Conservation (phyloP, 2,797 vertebrate genomes). For the Iguana delicatissima region DNA sequence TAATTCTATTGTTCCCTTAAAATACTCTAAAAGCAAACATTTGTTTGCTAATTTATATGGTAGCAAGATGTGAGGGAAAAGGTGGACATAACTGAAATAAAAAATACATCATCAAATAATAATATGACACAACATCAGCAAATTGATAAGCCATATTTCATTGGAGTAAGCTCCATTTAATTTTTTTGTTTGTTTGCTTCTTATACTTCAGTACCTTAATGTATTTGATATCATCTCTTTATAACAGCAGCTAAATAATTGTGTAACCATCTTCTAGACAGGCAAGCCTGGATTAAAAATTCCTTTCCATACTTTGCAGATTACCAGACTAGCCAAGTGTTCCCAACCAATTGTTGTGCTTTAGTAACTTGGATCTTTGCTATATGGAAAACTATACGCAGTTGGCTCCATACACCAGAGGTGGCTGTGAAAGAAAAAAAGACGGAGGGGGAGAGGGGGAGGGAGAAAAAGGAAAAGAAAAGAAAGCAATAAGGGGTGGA, state of each 20-base stretch:
- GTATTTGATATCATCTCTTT: background rate
- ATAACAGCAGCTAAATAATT: conserved; percentile 14
- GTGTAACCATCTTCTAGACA: background rate
- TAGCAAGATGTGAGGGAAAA: background rate
- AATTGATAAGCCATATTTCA: background rate
- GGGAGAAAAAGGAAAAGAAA: background rate
- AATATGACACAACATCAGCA: background rate
- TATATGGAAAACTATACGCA: background rate
- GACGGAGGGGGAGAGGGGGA: background rate
- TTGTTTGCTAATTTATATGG: background rate
- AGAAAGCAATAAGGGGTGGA: background rate
- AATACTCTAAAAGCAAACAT: background rate
- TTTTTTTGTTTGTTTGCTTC: background rate
- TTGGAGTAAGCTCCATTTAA: background rate
- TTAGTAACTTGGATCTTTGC: conserved; percentile 1
- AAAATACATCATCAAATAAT: background rate
- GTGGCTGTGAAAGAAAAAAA: background rate
- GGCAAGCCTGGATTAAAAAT: conserved; percentile 6
- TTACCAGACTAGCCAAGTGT: background rate
- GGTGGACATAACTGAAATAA: too few relatives aligned
- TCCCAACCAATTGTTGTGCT: background rate
- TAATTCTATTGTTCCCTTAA: too few relatives aligned
- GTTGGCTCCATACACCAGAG: background rate
- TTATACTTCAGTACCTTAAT: background rate
- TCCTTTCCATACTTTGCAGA: background rate